These are phyloP conservation scores for Micromesistius poutassou DNA, from an alignment of 2,797 vertebrate genomes.

Conservation along the genomic window DNA sequence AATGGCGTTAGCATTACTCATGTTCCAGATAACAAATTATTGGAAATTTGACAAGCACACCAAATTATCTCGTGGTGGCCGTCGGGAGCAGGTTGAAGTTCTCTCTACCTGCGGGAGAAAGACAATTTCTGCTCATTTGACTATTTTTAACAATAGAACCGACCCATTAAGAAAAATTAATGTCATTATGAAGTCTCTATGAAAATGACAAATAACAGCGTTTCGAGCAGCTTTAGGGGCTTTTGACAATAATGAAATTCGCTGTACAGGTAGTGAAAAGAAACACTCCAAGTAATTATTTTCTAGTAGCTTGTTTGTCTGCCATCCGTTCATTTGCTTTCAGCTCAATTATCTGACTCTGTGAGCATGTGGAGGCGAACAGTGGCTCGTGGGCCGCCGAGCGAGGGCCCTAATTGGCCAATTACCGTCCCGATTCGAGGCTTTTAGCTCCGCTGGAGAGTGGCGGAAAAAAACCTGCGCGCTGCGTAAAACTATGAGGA, in stretches of 20 bases:
- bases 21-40: conserved; percentile 99
- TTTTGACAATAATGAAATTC: conserved; percentile 99
- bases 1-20: conserved; percentile 99
- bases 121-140: conserved; percentile 99
- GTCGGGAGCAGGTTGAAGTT: conserved; percentile 90
- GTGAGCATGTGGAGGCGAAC: conserved; percentile 81
- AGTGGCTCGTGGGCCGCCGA: conserved; percentile 79
- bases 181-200: conserved; percentile 99
- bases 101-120: conserved; percentile 98
- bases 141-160: conserved; percentile 99
- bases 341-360: conserved; percentile 96
- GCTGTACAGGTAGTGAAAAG: conserved; percentile 99
- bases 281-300: conserved; percentile 99
- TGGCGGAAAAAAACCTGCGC: conserved; percentile 78
- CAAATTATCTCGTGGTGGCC: conserved; percentile 99
- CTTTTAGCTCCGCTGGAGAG: conserved; percentile 91
- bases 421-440: conserved; percentile 96
- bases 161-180: conserved; percentile 99
- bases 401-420: conserved; percentile 99
- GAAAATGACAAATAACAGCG: conserved; percentile 99
- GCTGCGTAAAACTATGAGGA: conserved; percentile 74
- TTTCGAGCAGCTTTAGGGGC: conserved; percentile 98
- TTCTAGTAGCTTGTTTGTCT: conserved; percentile 99
- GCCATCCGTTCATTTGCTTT: conserved; percentile 99
- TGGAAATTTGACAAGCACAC: conserved; percentile 99